A percentile compares a stretch with the other conserved stretches of the same genome.
These are phyloP conservation scores for Amblyjoppa proteus DNA, from an alignment of 2,888 invertebrate genomes.

Conservation along the genomic window DNA sequence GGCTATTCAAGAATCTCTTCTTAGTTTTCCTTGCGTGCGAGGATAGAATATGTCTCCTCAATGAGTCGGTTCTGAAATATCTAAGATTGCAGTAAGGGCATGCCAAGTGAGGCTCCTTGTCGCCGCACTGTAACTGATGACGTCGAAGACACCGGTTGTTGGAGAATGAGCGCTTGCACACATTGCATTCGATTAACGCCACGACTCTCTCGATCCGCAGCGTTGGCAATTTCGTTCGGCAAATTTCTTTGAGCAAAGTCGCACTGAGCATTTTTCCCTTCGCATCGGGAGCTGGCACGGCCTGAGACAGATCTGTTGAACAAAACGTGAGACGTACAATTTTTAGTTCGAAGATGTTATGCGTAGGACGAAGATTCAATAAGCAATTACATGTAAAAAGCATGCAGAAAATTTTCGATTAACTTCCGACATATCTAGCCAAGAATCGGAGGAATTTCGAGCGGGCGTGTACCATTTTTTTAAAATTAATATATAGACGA, in stretches of 20 bases:
- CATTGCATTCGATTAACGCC: constrained; percentile 2
- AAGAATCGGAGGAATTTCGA: too few relatives aligned
- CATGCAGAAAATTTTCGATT: too few relatives aligned
- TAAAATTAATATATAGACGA: too few relatives aligned
- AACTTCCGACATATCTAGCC: too few relatives aligned
- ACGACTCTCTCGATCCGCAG: constrained; percentile 14
- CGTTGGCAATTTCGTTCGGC: background rate
- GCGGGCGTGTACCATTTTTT: too few relatives aligned
- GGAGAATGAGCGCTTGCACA: constrained; percentile 19
- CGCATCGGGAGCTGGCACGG: background rate
- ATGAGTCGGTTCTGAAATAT: constrained; percentile 75
- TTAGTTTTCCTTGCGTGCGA: constrained; percentile 43
- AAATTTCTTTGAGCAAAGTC: constrained; percentile 6
- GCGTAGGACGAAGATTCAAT: too few relatives aligned
- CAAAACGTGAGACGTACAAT: background rate
- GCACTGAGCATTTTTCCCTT: constrained; percentile 3
- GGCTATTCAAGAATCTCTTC: background rate
- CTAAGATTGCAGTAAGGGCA: constrained; percentile 89
- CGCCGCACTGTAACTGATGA: constrained; percentile 82
- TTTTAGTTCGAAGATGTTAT: too few relatives aligned
- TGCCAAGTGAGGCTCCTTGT: constrained; percentile 92
- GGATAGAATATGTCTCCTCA: constrained; percentile 71
- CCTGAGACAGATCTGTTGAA: constrained; percentile 10
- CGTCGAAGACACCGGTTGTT: constrained; percentile 72
- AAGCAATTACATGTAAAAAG: too few relatives aligned